A percentile compares a stretch with the other conserved stretches of the same genome.
Evolutionary conservation across 2,113 vertebrate genomes (phyloP).

Genomic region (Epinephelus cyanopodus): DNA sequence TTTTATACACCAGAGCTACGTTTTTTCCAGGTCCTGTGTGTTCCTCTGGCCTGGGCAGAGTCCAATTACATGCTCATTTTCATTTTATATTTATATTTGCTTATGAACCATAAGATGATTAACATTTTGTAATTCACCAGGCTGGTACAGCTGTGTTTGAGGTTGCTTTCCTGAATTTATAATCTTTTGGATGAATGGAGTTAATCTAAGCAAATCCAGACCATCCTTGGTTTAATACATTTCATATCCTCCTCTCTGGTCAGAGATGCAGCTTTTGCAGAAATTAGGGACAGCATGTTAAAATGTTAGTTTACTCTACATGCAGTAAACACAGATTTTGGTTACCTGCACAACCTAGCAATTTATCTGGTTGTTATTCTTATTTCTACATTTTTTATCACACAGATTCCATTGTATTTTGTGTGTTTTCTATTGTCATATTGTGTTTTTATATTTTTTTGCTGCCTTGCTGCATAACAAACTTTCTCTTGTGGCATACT

Average conservation of each 20-base stretch:
- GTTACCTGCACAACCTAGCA: not conserved
- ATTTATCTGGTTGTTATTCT: not conserved
- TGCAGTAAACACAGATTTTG: not conserved
- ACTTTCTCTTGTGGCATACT: not conserved
- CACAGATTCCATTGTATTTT: not conserved
- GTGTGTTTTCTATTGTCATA: not conserved
- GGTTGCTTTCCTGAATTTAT: not conserved
- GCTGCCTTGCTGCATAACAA: not conserved
- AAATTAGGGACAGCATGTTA: not conserved
- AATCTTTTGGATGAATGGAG: slow-evolving; percentile 3
- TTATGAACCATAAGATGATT: slow-evolving; percentile 4
- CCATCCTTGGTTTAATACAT: slow-evolving; percentile 13
- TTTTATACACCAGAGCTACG: not conserved
- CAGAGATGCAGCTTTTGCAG: slow-evolving; percentile 8
- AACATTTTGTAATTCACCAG: not conserved
- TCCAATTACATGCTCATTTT: slow-evolving; percentile 17
- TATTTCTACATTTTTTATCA: not conserved
- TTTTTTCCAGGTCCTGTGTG: not conserved
- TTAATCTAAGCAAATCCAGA: not conserved
- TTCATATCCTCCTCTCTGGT: not conserved
- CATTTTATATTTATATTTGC: slow-evolving; percentile 22
- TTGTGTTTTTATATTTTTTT: not conserved
- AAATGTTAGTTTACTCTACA: not conserved
- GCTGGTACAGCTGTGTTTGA: slow-evolving; percentile 23
- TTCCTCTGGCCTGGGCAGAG: not conserved